A percentile compares a stretch with the other conserved stretches of the same genome.
These are phyloP conservation scores for Tursiops truncatus DNA, from an alignment of 2,113 vertebrate species.

Conservation along the genomic window DNA sequence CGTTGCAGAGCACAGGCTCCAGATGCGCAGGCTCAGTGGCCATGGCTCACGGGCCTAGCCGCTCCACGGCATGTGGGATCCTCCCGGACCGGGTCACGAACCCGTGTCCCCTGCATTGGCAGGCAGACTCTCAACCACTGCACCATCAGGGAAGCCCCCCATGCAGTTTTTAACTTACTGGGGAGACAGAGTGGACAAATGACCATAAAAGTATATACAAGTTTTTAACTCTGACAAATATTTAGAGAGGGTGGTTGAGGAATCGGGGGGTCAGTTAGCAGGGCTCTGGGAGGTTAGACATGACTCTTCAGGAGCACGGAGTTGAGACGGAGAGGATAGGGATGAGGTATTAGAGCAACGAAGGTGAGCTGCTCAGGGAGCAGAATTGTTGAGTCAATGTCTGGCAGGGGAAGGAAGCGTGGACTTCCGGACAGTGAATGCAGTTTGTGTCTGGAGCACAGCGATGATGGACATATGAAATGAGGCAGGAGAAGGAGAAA, in stretches of 20 bases:
- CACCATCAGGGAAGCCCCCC: too few relatives aligned
- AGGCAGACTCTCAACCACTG: too few relatives aligned
- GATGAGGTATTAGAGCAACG: background rate
- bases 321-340: background rate
- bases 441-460: background rate
- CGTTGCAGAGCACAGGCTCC: too few relatives aligned
- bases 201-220: background rate
- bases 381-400: rapidly evolving
- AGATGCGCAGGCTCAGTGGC: too few relatives aligned
- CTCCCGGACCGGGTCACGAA: too few relatives aligned
- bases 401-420: background rate
- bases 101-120: too few relatives aligned
- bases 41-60: too few relatives aligned
- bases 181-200: background rate
- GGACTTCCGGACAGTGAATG: background rate
- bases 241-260: background rate
- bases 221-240: background rate
- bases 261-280: too few relatives aligned
- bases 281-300: background rate
- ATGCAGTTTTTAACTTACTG: background rate
- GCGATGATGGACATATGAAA: background rate
- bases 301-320: background rate
- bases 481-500: background rate
- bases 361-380: background rate
- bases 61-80: too few relatives aligned